These are phyloP conservation scores for Tangara arthus DNA, from an alignment of 2,797 vertebrate species.

Conservation along the genomic window DNA sequence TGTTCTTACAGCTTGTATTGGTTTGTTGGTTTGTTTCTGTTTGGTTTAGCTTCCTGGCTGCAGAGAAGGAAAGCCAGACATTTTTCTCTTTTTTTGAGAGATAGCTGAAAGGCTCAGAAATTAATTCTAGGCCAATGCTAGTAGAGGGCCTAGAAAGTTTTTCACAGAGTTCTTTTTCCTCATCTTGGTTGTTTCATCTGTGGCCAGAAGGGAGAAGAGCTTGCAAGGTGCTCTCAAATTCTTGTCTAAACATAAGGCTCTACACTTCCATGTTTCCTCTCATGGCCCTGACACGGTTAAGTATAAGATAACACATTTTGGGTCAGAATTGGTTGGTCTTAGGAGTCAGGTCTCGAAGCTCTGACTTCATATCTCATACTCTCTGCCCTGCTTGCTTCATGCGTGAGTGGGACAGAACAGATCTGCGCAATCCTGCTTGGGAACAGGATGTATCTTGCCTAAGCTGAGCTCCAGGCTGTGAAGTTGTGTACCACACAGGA, in stretches of 20 bases:
- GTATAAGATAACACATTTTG: neutral
- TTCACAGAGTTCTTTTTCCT: neutral
- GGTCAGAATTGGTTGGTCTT: neutral
- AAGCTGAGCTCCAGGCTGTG: neutral
- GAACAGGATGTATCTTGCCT: neutral
- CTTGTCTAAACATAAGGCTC: neutral
- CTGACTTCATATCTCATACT: neutral
- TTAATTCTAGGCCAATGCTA: neutral
- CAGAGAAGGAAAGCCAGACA: neutral
- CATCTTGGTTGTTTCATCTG: neutral
- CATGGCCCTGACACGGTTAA: neutral
- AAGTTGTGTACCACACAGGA: fast-evolving
- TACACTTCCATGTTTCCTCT: neutral
- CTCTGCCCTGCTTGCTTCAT: neutral
- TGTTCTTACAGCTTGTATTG: neutral
- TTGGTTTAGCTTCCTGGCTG: neutral
- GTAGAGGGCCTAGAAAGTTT: neutral
- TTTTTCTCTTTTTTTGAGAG: neutral
- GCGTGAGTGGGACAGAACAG: neutral
- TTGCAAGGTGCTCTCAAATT: neutral
- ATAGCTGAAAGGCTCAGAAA: neutral
- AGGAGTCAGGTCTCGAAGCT: neutral
- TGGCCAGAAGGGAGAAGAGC: neutral
- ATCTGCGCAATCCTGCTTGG: neutral
- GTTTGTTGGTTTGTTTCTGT: neutral